Evolutionary conservation across 1,140 invertebrate species (phyloP).

Genomic region (Saxidomus purpurata): DNA sequence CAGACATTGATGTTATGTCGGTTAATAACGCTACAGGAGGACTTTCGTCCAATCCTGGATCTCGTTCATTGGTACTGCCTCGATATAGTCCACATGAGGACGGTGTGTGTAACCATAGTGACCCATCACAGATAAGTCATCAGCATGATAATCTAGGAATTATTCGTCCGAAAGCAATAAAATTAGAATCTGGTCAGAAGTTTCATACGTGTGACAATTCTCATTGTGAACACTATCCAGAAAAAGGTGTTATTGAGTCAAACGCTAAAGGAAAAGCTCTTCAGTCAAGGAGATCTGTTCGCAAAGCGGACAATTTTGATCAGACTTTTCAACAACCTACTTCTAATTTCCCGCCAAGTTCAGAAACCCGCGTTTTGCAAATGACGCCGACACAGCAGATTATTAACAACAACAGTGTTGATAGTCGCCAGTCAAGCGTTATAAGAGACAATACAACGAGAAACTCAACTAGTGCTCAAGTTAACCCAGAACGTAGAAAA

Average conservation of each 20-base stretch:
- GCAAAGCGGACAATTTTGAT: not conserved
- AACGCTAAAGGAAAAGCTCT: not conserved
- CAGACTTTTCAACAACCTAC: not conserved
- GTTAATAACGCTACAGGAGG: not conserved
- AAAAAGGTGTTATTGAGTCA: not conserved
- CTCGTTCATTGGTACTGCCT: not conserved
- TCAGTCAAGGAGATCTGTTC: not conserved
- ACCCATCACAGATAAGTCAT: not conserved
- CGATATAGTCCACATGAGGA: not conserved
- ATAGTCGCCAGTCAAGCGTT: constrained; percentile 32
- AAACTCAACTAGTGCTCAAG: not conserved
- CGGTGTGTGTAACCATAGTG: not conserved
- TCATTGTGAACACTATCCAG: constrained; percentile 8
- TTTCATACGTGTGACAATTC: constrained; percentile 44
- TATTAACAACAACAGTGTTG: not conserved
- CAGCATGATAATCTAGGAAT: constrained; percentile 45
- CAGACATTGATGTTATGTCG: constrained; percentile 45
- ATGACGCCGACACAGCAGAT: not conserved
- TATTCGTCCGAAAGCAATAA: constrained; percentile 61
- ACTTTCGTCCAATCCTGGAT: not conserved
- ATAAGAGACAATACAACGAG: constrained; percentile 28
- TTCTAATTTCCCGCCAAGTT: constrained; percentile 21
- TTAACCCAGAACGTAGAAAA: constrained; percentile 24
- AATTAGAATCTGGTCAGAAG: constrained; percentile 59
- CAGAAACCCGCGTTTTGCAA: constrained; percentile 38